phyloP scores from a whole-genome alignment of 1,140 invertebrate species.

The Tetramorium simillimum region DNA sequence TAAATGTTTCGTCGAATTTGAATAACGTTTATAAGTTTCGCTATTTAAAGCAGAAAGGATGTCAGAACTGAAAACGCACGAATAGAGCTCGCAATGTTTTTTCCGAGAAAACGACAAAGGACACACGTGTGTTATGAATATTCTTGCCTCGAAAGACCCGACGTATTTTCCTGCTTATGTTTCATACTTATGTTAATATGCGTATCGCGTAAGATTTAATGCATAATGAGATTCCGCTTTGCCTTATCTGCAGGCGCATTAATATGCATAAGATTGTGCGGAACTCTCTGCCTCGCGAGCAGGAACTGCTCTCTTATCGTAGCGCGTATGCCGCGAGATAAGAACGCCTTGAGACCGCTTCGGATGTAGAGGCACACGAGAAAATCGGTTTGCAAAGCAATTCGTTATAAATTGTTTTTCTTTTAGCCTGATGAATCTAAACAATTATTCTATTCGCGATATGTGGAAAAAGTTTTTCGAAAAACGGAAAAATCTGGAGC shows the following conservation, averaged over 20 bases:
- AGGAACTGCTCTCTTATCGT: conserved; percentile 13
- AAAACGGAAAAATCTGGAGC: conserved; percentile 24
- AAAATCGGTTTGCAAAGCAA: neutral
- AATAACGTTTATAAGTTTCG: neutral
- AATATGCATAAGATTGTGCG: conserved; percentile 31
- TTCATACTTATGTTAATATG: conserved; percentile 3
- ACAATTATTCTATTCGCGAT: neutral
- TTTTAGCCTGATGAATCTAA: neutral
- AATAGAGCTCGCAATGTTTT: neutral
- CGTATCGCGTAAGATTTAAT: conserved; percentile 9
- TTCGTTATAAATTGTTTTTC: neutral
- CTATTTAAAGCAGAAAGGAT: neutral
- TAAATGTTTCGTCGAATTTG: neutral
- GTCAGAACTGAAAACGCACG: neutral
- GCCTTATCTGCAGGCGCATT: conserved; percentile 12
- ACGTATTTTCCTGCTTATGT: conserved; percentile 58
- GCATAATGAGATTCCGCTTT: neutral
- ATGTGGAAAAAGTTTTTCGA: neutral
- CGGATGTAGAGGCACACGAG: neutral
- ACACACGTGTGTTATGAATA: conserved; percentile 22
- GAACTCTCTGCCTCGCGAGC: neutral
- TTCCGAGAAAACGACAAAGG: conserved; percentile 28
- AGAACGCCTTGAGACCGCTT: neutral
- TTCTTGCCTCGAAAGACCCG: conserved; percentile 8
- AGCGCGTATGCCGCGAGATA: neutral